Evolutionary conservation across 1,140 invertebrate genomes (phyloP), one percentile per base, ranked within the genome.

Genomic region (Saccostrea cuccullata): DNA sequence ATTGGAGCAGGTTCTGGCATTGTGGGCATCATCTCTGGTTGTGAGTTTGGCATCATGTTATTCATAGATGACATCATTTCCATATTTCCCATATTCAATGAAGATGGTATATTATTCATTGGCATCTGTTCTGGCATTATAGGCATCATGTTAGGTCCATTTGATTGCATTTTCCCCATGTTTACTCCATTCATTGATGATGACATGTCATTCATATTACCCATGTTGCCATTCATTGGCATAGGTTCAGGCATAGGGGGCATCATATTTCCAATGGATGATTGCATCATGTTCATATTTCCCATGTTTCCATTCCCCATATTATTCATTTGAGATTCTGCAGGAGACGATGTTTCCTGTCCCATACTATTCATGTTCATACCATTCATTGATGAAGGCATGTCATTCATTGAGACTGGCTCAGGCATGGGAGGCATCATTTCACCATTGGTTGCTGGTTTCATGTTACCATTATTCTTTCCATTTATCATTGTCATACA

Each of bases 401-500:
- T 77, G 13, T 15, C 26, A 36, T 77, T 77, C 11, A 13, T 77
- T 30, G 23, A 26, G 11, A 77, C 3, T 77, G 70, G 70, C 26
- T 77, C 70, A 12, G 70, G 70, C 70, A 77, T 36, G 1, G 70
- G 30, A 77, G 70, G 70, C 70, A 77, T 77, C 26, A 77, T 77
- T 12, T 77, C 30, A 64, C 15, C 58, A 6, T 64, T 64, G n/a
- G 58, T 17, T 64, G n/a, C 17, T 64, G 17, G 58, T 64, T 64
- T 64, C 58, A 20, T 77, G 15, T 77, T 30, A 77, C 23, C 70
- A 26, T 26, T 12, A 77, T 77, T 77, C 70, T 36, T 30, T 77
- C 70, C 70, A 77, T 77, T 77, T 26, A 77, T 15, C 26, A 77
- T 77, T 15, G 23, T 77, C 70, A 77, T 77, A 30, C 70, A 77